Conservation (phyloP, 2,797 vertebrate species). For the Avahi laniger region DNA sequence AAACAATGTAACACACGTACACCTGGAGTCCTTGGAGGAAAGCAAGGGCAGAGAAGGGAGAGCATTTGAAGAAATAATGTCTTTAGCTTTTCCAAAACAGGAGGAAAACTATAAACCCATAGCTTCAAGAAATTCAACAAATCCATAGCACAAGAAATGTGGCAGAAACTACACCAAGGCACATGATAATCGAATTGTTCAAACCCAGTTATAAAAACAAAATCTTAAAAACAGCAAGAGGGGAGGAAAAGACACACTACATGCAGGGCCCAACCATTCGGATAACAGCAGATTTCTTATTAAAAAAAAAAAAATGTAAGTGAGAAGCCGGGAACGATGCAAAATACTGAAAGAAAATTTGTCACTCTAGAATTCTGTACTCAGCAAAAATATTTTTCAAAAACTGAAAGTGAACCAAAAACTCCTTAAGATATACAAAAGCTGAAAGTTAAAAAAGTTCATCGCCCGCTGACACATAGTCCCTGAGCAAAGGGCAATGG, state of each 20-base stretch:
- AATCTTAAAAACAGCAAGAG: not conserved
- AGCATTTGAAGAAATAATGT: not conserved
- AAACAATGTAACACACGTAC: not conserved
- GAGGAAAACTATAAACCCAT: not conserved
- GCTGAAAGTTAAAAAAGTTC: not conserved
- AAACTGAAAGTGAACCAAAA: not conserved
- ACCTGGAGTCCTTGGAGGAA: too few species aligned
- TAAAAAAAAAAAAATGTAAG: not conserved
- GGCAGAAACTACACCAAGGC: not conserved
- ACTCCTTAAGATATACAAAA: not conserved
- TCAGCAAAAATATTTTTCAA: not conserved
- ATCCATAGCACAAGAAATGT: not conserved
- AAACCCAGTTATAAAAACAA: not conserved
- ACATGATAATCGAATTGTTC: not conserved
- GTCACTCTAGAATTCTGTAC: not conserved
- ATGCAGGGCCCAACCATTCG: not conserved
- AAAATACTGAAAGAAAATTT: not conserved
- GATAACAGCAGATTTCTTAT: not conserved
- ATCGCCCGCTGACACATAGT: not conserved
- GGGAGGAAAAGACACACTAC: not conserved
- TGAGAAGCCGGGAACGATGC: not conserved
- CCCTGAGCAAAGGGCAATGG: not conserved
- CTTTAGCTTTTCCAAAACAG: not conserved
- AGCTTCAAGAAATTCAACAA: not conserved
- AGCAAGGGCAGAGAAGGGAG: too few species aligned